Evolutionary conservation across 2,888 invertebrate genomes (phyloP).

Genomic region (Trissonchulus latispiculum): DNA sequence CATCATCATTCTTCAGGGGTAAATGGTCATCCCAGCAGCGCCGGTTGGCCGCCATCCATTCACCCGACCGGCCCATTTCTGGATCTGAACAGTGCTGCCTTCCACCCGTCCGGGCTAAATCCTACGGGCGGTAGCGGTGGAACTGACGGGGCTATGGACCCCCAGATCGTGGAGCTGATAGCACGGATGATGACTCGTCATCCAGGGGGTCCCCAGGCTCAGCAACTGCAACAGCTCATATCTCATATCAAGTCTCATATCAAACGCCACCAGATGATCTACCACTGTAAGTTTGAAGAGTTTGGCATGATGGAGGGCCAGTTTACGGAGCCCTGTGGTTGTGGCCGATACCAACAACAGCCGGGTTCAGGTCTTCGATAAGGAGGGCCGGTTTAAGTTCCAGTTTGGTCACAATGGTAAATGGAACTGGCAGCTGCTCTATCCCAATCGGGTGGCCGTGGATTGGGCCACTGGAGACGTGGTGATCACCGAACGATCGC

Average conservation of each 20-base stretch:
- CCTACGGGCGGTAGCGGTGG: background rate
- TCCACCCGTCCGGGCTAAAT: conserved; percentile 12
- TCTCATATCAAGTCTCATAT: conserved; percentile 69
- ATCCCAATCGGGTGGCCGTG: conserved; percentile 92
- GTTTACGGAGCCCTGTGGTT: conserved; percentile 98
- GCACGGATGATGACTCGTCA: no score
- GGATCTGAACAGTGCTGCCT: conserved; percentile 18
- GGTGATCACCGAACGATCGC: conserved; percentile 88
- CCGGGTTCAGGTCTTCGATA: conserved; percentile 89
- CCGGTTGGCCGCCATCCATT: background rate
- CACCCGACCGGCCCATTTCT: background rate
- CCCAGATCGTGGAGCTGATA: conserved; percentile 15
- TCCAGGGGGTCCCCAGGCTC: no score
- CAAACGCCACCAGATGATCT: conserved; percentile 98
- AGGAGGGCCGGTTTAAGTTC: conserved; percentile 96
- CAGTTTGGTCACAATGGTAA: conserved; percentile 96
- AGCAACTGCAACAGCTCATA: background rate
- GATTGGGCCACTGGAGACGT: conserved; percentile 98
- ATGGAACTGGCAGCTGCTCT: conserved; percentile 89
- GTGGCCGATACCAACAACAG: conserved; percentile 95
- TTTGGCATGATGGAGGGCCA: conserved; percentile 82
- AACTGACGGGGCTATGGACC: background rate
- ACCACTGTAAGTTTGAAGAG: conserved; percentile 98
- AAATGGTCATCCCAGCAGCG: background rate
- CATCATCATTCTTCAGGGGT: no score